Conservation (phyloP, 2,888 invertebrate species). For the Amiota mariae region DNA sequence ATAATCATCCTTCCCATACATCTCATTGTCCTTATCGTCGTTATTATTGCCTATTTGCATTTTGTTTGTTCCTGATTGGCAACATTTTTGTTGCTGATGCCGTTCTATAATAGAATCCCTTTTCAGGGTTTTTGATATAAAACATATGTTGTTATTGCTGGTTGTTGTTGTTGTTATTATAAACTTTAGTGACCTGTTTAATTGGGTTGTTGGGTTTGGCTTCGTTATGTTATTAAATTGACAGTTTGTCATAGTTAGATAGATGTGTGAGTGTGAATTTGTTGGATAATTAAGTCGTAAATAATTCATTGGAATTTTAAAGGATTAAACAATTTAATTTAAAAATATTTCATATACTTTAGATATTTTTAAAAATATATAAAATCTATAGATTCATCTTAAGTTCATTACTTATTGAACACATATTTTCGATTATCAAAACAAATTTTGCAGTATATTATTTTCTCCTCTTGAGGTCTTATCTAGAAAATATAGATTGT, state of each 20-base stretch:
- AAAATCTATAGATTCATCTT: not conserved
- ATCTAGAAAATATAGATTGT: no score
- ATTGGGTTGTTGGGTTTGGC: slow-evolving; percentile 11
- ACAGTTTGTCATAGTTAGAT: not conserved
- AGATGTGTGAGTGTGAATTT: slow-evolving; percentile 9
- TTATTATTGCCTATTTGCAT: slow-evolving; percentile 15
- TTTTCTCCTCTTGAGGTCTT: no score
- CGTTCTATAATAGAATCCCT: not conserved
- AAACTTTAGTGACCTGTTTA: slow-evolving; percentile 24
- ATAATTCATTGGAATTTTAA: not conserved
- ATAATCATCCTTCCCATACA: not conserved
- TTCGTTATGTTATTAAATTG: slow-evolving; percentile 29
- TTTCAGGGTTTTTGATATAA: not conserved
- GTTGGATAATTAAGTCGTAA: slow-evolving; percentile 13
- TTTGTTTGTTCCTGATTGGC: slow-evolving; percentile 24
- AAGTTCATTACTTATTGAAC: not conserved
- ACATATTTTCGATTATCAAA: no score
- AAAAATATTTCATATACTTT: not conserved
- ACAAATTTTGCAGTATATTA: no score
- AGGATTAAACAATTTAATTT: not conserved
- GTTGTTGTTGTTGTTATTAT: not conserved
- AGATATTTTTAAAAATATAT: not conserved
- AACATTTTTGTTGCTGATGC: slow-evolving; percentile 9
- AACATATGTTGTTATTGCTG: not conserved
- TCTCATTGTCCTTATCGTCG: not conserved